Percentiles rank a stretch among this genome's conserved stretches.
Conservation (phyloP, 2,888 invertebrate species). For the Invenusta paracnida region DNA sequence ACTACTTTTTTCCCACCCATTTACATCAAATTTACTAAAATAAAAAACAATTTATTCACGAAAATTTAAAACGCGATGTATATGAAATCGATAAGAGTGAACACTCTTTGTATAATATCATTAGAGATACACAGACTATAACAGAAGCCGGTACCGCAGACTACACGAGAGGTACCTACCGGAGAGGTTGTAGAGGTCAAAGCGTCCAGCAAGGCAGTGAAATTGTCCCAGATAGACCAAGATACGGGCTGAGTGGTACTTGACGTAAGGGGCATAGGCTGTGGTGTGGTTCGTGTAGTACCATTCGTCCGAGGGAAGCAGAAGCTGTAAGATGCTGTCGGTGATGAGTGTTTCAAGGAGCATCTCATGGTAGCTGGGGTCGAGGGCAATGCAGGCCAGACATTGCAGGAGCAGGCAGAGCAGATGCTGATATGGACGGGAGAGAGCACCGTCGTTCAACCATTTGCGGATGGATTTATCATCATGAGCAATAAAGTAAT, state of each 20-base stretch:
- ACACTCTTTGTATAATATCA: too few species aligned
- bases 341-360: conserved; percentile 66
- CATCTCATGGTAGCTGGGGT: conserved; percentile 64
- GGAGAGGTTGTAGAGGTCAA: conserved; percentile 65
- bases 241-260: conserved; percentile 67
- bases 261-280: conserved; percentile 67
- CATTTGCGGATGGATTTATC: too few species aligned
- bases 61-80: too few species aligned
- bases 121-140: too few species aligned
- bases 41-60: too few species aligned
- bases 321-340: conserved; percentile 66
- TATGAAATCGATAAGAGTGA: too few species aligned
- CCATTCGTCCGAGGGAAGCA: conserved; percentile 69
- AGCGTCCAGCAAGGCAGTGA: conserved; percentile 65
- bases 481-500: too few species aligned
- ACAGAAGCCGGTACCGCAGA: conserved; percentile 36
- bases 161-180: too few species aligned
- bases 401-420: conserved; percentile 67
- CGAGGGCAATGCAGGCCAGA: conserved; percentile 65
- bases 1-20: too few species aligned
- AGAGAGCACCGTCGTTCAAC: too few species aligned
- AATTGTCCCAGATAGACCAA: conserved; percentile 68
- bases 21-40: too few species aligned
- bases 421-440: conserved; percentile 65
- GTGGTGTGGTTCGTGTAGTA: conserved; percentile 69